A percentile compares a stretch with the other conserved stretches of the same genome.
Conservation (phyloP, 2,888 invertebrate genomes). For the Petrophora chlorosata region DNA sequence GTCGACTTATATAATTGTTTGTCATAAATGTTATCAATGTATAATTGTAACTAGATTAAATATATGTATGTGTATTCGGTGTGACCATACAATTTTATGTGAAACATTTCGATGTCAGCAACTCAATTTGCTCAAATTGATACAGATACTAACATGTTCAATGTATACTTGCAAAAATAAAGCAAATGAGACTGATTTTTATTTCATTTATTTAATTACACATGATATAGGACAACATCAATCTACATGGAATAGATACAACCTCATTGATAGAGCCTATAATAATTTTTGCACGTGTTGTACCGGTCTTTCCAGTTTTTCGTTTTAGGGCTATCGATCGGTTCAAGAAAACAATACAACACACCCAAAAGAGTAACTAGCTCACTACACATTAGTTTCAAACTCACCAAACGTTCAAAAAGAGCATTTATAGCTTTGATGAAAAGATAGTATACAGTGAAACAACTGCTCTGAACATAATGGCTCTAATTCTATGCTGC, state of each 20-base stretch:
- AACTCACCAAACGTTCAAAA: too few relatives aligned
- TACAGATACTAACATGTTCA: slow-evolving; percentile 47
- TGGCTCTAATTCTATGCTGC: too few relatives aligned
- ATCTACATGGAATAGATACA: slow-evolving; percentile 2
- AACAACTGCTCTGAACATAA: too few relatives aligned
- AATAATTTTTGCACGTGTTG: background rate
- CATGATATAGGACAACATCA: background rate
- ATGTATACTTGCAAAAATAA: slow-evolving; percentile 59
- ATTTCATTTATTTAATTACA: slow-evolving; percentile 43
- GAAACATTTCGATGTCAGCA: slow-evolving; percentile 14
- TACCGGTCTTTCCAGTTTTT: too few relatives aligned
- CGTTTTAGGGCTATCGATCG: too few relatives aligned
- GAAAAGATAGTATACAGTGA: too few relatives aligned
- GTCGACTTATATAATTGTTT: background rate
- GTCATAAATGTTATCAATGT: background rate
- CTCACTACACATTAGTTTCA: too few relatives aligned
- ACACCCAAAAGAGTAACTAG: too few relatives aligned
- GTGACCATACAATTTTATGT: slow-evolving; percentile 8
- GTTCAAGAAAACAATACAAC: too few relatives aligned
- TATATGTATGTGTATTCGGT: background rate
- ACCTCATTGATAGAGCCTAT: background rate
- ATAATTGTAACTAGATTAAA: background rate
- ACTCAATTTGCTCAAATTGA: slow-evolving; percentile 60
- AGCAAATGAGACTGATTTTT: slow-evolving; percentile 71
- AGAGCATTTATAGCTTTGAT: too few relatives aligned